A percentile compares a stretch with the other conserved stretches of the same genome.
These are phyloP conservation scores for Smithornis capensis DNA, from an alignment of 2,113 vertebrate species.

Conservation along the genomic window DNA sequence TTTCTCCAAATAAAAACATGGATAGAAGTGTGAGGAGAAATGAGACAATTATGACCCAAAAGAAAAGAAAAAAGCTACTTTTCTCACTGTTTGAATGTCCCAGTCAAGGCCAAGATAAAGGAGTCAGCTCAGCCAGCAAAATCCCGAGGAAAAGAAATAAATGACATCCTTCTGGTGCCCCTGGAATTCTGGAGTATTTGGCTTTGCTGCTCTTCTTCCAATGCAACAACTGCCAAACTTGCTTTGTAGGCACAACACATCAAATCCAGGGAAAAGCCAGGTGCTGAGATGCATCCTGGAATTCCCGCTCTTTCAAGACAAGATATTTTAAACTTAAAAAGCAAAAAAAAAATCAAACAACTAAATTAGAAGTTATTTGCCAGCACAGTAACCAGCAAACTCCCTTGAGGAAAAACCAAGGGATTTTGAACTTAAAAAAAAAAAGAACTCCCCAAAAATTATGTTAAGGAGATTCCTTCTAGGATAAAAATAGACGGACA, in stretches of 20 bases:
- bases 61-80: neutral
- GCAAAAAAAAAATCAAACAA: neutral
- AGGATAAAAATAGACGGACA: constrained; percentile 11
- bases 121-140: neutral
- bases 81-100: neutral
- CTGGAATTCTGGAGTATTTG: neutral
- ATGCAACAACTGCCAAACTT: neutral
- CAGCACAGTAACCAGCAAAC: no score
- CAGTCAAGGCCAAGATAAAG: neutral
- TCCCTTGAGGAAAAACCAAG: no score
- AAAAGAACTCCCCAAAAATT: neutral
- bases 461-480: neutral
- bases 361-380: no score
- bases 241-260: neutral
- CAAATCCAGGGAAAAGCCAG: constrained; percentile 1
- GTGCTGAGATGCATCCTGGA: neutral
- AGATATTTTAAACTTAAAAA: neutral
- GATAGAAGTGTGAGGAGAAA: neutral
- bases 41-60: neutral
- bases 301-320: neutral
- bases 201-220: neutral
- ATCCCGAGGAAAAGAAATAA: neutral
- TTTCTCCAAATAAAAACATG: constrained; percentile 11
- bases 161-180: neutral
- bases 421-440: neutral